A percentile compares a stretch with the other conserved stretches of the same genome.
phyloP scores from a whole-genome alignment of 1,140 invertebrate genomes.

The Wiebesia pumilae region DNA sequence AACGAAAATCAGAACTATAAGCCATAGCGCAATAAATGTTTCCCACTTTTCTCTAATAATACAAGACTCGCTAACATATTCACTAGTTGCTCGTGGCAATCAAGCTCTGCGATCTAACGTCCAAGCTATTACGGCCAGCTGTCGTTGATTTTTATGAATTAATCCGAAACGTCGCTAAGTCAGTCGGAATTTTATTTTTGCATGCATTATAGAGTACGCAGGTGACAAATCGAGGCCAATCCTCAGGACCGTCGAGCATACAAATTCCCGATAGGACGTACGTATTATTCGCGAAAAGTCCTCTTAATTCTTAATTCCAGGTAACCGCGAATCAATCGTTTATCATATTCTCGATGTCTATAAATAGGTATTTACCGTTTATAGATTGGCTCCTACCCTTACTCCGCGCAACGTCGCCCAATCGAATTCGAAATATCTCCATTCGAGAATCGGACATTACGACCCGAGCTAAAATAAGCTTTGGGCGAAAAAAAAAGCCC shows the following conservation, averaged over 20 bases:
- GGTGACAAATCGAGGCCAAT: conserved; percentile 35
- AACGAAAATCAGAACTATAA: neutral
- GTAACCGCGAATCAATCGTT: neutral
- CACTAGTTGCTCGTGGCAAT: neutral
- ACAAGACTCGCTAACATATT: neutral
- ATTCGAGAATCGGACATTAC: too few species aligned
- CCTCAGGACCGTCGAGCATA: conserved; percentile 32
- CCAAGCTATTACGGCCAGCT: neutral
- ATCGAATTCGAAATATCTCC: too few species aligned
- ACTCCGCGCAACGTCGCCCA: neutral
- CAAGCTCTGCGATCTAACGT: neutral
- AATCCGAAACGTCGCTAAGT: conserved; percentile 1
- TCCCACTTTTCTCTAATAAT: neutral
- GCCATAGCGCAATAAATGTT: neutral
- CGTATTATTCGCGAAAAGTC: neutral
- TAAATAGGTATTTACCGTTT: conserved; percentile 3
- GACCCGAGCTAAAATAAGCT: too few species aligned
- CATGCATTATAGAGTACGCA: neutral
- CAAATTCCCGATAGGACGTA: neutral
- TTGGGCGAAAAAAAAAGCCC: too few species aligned
- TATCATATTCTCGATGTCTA: neutral
- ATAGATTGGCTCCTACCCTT: neutral
- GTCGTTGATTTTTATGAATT: conserved; percentile 3
- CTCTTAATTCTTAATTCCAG: too few species aligned
- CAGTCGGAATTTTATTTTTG: neutral